Evolutionary conservation across 2,888 invertebrate species (phyloP).

Genomic region (Scaptomyza caliginosa): DNA sequence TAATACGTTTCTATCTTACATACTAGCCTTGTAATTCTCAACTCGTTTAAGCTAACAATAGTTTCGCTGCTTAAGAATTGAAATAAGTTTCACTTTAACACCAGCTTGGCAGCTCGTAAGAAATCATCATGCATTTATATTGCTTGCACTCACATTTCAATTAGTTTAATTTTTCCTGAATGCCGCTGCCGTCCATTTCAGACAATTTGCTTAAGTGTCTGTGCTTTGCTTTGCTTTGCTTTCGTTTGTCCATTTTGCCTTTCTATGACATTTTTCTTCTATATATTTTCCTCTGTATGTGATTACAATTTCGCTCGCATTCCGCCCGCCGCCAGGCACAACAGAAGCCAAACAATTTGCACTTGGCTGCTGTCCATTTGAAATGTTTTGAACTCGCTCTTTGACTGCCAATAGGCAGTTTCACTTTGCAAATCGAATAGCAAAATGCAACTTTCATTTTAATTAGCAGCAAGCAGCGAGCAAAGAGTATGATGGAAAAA

Average conservation of each 20-base stretch:
- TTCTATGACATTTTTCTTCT: conserved; percentile 45
- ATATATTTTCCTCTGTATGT: conserved; percentile 6
- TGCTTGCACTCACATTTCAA: conserved; percentile 47
- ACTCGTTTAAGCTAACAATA: not conserved
- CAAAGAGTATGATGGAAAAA: conserved; percentile 22
- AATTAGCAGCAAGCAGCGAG: conserved; percentile 62
- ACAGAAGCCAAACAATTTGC: conserved; percentile 13
- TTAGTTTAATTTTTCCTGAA: conserved; percentile 49
- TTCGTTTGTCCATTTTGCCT: conserved; percentile 34
- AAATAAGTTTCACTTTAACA: conserved; percentile 19
- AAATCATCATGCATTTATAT: conserved; percentile 37
- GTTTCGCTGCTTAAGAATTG: not conserved
- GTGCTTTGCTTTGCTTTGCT: conserved; percentile 1
- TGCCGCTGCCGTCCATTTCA: conserved; percentile 21
- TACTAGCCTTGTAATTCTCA: not conserved
- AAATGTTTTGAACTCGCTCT: conserved; percentile 37
- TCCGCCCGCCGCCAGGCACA: conserved; percentile 44
- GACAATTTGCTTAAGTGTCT: conserved; percentile 55
- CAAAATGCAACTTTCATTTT: conserved; percentile 70
- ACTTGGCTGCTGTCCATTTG: conserved; percentile 13
- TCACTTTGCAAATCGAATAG: conserved; percentile 54
- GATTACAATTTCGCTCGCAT: conserved; percentile 47
- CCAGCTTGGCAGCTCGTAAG: not conserved
- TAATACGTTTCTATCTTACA: not conserved
- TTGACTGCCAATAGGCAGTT: conserved; percentile 54